A percentile compares a stretch with the other conserved stretches of the same genome.
Conservation (phyloP, 2,113 vertebrate species). For the Tragulus kanchil region DNA sequence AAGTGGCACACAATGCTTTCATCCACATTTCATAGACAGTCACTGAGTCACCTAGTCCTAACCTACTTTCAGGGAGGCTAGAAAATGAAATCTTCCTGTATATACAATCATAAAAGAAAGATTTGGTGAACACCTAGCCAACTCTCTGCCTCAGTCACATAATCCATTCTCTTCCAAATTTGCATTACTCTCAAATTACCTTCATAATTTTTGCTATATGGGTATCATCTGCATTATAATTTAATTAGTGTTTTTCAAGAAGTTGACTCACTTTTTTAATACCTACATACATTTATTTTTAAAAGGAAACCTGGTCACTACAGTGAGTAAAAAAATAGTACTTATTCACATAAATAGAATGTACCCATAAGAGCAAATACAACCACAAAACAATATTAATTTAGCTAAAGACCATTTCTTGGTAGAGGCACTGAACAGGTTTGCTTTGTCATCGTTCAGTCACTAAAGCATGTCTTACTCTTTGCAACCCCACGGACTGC, state of each 20-base stretch:
- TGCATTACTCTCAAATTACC: not conserved
- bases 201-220: not conserved
- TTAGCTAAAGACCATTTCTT: slow-evolving; percentile 14
- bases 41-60: not conserved
- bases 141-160: not conserved
- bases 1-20: not conserved
- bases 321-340: not conserved
- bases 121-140: not conserved
- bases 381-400: not conserved
- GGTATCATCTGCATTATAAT: not conserved
- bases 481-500: not conserved
- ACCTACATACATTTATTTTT: slow-evolving; percentile 6
- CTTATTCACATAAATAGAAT: not conserved
- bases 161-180: slow-evolving; percentile 29
- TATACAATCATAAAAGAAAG: not conserved
- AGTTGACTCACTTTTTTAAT: not conserved
- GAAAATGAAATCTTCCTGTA: not conserved
- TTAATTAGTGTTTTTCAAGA: slow-evolving; percentile 39
- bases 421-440: not conserved
- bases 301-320: slow-evolving; percentile 1
- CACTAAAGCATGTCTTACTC: not conserved
- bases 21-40: not conserved
- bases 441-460: not conserved
- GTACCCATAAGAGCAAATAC: not conserved
- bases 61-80: not conserved